phyloP scores from a whole-genome alignment of 2,888 invertebrate species.

The Leistus spinibarbis region DNA sequence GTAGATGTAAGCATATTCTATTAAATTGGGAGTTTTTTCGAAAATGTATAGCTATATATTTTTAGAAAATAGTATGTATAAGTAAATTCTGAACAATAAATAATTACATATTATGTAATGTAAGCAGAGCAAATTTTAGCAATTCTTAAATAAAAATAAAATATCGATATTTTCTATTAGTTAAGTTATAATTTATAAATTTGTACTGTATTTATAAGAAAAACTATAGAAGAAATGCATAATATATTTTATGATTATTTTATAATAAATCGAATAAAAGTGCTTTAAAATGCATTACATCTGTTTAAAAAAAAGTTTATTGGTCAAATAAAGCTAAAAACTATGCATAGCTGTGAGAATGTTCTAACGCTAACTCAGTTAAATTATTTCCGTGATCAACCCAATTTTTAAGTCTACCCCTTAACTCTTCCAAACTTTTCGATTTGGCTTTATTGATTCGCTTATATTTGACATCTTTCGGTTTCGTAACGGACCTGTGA shows the following conservation, averaged over 20 bases:
- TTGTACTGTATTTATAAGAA: neutral
- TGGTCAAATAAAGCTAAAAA: neutral
- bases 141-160: neutral
- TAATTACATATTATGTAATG: neutral
- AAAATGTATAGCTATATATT: too few species aligned
- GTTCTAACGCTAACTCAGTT: conserved; percentile 71
- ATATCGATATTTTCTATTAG: neutral
- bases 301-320: neutral
- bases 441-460: conserved; percentile 90
- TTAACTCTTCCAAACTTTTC: conserved; percentile 82
- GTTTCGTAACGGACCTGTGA: conserved; percentile 87
- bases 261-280: neutral
- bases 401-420: conserved; percentile 84
- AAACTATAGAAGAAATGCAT: neutral
- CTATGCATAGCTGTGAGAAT: conserved; percentile 60
- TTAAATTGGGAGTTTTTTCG: neutral
- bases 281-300: neutral
- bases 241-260: neutral
- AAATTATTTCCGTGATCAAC: conserved; percentile 79
- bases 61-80: neutral
- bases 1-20: neutral
- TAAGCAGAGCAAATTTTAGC: neutral
- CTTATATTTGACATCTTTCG: conserved; percentile 90
- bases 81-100: neutral
- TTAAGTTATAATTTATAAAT: too few species aligned